Evolutionary conservation across 1,140 invertebrate species (phyloP).

Genomic region (Zaprionus nigranus): DNA sequence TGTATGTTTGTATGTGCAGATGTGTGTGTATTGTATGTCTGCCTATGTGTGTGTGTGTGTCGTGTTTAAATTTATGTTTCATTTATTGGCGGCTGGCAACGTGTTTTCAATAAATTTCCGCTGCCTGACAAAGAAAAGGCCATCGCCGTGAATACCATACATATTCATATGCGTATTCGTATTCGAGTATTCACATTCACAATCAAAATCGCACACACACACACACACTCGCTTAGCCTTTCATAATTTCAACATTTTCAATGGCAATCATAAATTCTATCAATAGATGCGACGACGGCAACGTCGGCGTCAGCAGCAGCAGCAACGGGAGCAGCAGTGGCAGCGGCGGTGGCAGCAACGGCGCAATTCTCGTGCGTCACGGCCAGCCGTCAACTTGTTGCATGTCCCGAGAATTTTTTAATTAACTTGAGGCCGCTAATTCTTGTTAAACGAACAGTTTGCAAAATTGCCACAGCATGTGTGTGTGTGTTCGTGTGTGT

Average conservation of each 20-base stretch:
- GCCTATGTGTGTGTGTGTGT: slow-evolving; percentile 3
- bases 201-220: background rate
- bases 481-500: background rate
- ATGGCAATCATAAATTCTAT: slow-evolving; percentile 75
- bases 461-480: slow-evolving; percentile 22
- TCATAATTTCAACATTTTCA: slow-evolving; percentile 68
- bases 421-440: slow-evolving; percentile 57
- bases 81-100: slow-evolving; percentile 67
- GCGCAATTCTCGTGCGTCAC: slow-evolving; percentile 62
- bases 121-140: slow-evolving; percentile 40
- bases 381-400: slow-evolving; percentile 79
- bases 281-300: slow-evolving; percentile 34
- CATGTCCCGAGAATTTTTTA: slow-evolving; percentile 57
- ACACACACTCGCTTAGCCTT: slow-evolving; percentile 7
- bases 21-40: background rate
- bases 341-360: background rate
- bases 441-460: slow-evolving; percentile 36
- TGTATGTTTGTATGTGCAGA: background rate
- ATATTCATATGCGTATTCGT: slow-evolving; percentile 2
- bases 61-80: slow-evolving; percentile 69
- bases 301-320: slow-evolving; percentile 1
- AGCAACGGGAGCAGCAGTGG: background rate
- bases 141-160: slow-evolving; percentile 29
- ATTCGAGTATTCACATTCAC: background rate
- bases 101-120: slow-evolving; percentile 73